Evolutionary conservation across 1,140 invertebrate species (phyloP).

Genomic region (Calephelis nemesis): DNA sequence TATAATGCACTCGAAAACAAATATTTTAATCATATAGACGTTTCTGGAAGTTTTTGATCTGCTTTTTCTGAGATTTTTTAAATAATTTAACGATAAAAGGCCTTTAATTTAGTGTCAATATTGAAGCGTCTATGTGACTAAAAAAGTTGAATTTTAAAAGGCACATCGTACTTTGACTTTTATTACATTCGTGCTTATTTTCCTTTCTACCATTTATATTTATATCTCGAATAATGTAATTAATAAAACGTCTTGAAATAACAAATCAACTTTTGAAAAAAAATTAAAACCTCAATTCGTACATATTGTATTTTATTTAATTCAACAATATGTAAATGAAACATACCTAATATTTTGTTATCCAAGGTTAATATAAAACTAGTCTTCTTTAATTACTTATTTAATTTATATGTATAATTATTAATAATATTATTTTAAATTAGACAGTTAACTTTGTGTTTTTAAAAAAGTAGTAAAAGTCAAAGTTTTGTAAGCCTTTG

Average conservation of each 20-base stretch:
- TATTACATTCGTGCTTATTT: too few species aligned
- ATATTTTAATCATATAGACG: constrained; percentile 3
- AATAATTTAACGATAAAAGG: constrained; percentile 3
- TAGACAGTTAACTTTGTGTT: too few species aligned
- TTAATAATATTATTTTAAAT: too few species aligned
- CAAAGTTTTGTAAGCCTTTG: neutral
- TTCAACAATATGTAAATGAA: too few species aligned
- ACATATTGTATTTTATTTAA: constrained; percentile 34
- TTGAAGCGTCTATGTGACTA: constrained; percentile 9
- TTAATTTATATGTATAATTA: too few species aligned
- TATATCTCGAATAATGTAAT: too few species aligned
- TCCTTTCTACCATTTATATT: too few species aligned
- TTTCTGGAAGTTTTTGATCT: neutral
- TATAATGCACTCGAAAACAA: neutral
- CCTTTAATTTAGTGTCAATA: neutral
- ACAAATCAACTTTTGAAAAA: too few species aligned
- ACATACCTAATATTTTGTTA: too few species aligned
- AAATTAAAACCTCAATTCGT: neutral
- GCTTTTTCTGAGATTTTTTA: neutral
- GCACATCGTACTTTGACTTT: neutral
- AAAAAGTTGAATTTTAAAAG: neutral
- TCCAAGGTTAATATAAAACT: too few species aligned
- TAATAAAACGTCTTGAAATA: too few species aligned
- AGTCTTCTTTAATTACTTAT: too few species aligned
- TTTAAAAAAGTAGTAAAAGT: neutral